A percentile compares a stretch with the other conserved stretches of the same genome.
phyloP scores from a whole-genome alignment of 2,888 invertebrate species.

The Erynnis tages region DNA sequence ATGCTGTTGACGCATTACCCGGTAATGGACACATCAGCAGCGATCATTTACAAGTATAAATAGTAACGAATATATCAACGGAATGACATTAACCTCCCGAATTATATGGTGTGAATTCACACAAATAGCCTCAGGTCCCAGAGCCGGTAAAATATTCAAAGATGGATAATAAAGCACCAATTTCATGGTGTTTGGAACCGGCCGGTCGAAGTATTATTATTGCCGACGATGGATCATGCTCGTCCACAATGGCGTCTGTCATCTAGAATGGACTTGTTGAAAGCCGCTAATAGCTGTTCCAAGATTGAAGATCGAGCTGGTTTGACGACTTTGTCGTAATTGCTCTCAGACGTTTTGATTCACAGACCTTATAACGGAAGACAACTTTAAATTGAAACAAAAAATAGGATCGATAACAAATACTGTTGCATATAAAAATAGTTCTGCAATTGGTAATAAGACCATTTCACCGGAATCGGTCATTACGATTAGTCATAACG shows the following conservation, averaged over 20 bases:
- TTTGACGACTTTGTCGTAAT: slow-evolving; percentile 8
- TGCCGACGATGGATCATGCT: slow-evolving; percentile 31
- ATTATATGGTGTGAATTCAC: slow-evolving; percentile 16
- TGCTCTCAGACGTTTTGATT: neutral
- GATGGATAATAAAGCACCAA: slow-evolving; percentile 26
- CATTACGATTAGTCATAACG: slow-evolving; percentile 62
- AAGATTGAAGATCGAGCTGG: slow-evolving; percentile 35
- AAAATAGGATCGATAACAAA: no score
- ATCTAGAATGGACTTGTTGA: slow-evolving; percentile 56
- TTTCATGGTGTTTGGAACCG: slow-evolving; percentile 24
- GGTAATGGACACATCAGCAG: neutral
- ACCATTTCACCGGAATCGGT: slow-evolving; percentile 44
- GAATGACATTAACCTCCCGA: slow-evolving; percentile 15
- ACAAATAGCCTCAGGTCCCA: slow-evolving; percentile 16
- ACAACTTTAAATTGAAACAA: no score
- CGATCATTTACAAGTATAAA: neutral
- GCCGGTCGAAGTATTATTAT: slow-evolving; percentile 18
- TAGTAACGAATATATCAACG: neutral
- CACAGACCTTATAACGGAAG: no score
- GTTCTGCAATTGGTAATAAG: slow-evolving; percentile 36
- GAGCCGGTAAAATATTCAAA: slow-evolving; percentile 21
- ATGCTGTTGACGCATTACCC: no score
- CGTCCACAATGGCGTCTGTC: slow-evolving; percentile 60
- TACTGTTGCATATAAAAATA: no score
- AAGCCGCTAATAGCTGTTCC: slow-evolving; percentile 48